Conservation (phyloP, 2,797 vertebrate genomes). For the Limnodromus scolopaceus region DNA sequence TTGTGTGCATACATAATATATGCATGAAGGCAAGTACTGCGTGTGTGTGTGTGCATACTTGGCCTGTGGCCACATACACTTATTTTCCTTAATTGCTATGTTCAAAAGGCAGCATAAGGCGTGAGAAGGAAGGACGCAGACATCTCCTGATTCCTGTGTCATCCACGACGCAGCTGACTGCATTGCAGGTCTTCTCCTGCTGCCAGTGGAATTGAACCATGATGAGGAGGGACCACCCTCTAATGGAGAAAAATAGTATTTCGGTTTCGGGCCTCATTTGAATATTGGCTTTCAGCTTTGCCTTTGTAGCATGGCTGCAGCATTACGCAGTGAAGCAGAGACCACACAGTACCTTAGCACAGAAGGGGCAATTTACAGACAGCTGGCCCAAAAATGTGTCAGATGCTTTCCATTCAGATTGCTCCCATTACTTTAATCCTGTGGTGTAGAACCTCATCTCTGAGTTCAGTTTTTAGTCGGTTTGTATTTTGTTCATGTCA, state of each 20-base stretch:
- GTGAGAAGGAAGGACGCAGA: background rate
- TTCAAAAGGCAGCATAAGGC: background rate
- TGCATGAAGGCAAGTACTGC: background rate
- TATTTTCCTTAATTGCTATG: background rate
- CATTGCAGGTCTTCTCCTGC: slow-evolving; percentile 38
- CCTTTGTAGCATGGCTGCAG: slow-evolving; percentile 17
- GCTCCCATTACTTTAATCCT: background rate
- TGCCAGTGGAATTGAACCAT: slow-evolving; percentile 48
- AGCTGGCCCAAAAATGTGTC: slow-evolving; percentile 30
- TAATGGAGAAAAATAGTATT: slow-evolving; percentile 48
- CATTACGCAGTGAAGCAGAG: background rate
- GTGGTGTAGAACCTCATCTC: background rate
- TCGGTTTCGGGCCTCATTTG: background rate
- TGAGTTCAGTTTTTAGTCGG: background rate
- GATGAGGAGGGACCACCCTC: slow-evolving; percentile 62
- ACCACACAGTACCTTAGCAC: slow-evolving; percentile 24
- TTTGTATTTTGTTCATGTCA: background rate
- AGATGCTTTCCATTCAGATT: background rate
- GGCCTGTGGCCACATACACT: background rate
- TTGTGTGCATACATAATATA: too few relatives aligned
- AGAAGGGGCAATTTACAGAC: slow-evolving; percentile 39
- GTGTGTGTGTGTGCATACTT: background rate
- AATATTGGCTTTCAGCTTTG: slow-evolving; percentile 22
- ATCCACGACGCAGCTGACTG: background rate
- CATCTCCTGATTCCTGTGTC: background rate